Conservation (phyloP, 1,140 invertebrate genomes). For the Drosophila littoralis region DNA sequence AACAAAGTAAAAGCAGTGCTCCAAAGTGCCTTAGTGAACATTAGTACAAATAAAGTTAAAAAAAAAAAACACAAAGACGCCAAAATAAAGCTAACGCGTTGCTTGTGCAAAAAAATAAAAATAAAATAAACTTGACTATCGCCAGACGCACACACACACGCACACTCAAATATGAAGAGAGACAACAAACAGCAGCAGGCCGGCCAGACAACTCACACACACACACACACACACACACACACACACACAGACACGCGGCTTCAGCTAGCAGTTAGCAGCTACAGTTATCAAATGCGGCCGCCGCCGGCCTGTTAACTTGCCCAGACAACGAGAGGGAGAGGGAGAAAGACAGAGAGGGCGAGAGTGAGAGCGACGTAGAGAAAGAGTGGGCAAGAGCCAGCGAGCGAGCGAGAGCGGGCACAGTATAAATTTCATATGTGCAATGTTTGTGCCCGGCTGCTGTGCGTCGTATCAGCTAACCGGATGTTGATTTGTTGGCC, state of each 20-base stretch:
- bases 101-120: slow-evolving; percentile 58
- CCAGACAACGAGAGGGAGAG: slow-evolving; percentile 25
- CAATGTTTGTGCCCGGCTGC: slow-evolving; percentile 31
- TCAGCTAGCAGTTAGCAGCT: slow-evolving; percentile 55
- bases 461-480: slow-evolving; percentile 38
- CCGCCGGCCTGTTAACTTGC: slow-evolving; percentile 49
- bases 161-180: slow-evolving; percentile 29
- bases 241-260: slow-evolving; percentile 37
- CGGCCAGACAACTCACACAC: slow-evolving; percentile 68
- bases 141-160: slow-evolving; percentile 35
- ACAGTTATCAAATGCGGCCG: slow-evolving; percentile 68
- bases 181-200: slow-evolving; percentile 55
- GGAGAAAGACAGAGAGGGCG: background rate
- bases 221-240: slow-evolving; percentile 42
- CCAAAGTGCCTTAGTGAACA: slow-evolving; percentile 35
- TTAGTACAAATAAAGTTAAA: slow-evolving; percentile 21
- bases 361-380: background rate
- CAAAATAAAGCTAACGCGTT: slow-evolving; percentile 54
- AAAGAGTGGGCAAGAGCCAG: background rate
- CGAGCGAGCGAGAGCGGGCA: slow-evolving; percentile 10
- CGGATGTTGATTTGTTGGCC: slow-evolving; percentile 54
- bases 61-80: slow-evolving; percentile 32
- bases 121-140: slow-evolving; percentile 55
- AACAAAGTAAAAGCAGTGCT: slow-evolving; percentile 61
- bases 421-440: slow-evolving; percentile 52